Evolutionary conservation across 2,888 invertebrate genomes (phyloP), one percentile per base, ranked within the genome.

Genomic region (Eurytoma californica): DNA sequence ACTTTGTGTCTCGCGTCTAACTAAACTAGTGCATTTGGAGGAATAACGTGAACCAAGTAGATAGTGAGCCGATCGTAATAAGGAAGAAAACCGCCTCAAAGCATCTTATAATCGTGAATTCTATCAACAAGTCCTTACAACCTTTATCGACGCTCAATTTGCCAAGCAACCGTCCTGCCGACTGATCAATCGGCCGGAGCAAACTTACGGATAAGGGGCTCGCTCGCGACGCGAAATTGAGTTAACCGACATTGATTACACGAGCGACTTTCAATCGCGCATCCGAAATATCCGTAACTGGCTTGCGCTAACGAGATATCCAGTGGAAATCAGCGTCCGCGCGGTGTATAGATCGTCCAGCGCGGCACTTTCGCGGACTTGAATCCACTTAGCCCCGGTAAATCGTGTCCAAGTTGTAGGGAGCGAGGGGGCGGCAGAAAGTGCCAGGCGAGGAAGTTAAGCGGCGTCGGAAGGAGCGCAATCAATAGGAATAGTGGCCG

Each of bases 401-500:
- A 84, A 86, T 86, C 86, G 63, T n/a, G 85, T 82, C 79, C 84
- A 86, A 87, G 85, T 88, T 87, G 18, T 83, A 82, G 86, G 85
- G 84, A 83, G 84, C 84, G 80, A 84, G 84, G 80, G 85, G 84
- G 84, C 83, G 83, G 82, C 83, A 85, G 85, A 84, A 83, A 86
- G 88, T 73, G 47, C 49, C n/a, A 12, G 18, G 57, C 87, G 89
- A 88, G 87, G 84, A 89, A 89, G 88, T 89, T 89, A 88, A 72
- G 86, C 85, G 39, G 39, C 39, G 39, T 39, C 85, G 83, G 81
- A 82, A 83, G 82, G 86, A 84, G 86, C 85, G 85, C 87, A 88
- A 88, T 90, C 89, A 88, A 89, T 90, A 88, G 88, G 79, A 87
- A 87, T 88, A 88, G 86, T 85, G 84, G 86, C 87, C 86, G 86